Base-by-base conservation (phyloP, 2,888 invertebrate species). In the Axea sp. region DNA sequence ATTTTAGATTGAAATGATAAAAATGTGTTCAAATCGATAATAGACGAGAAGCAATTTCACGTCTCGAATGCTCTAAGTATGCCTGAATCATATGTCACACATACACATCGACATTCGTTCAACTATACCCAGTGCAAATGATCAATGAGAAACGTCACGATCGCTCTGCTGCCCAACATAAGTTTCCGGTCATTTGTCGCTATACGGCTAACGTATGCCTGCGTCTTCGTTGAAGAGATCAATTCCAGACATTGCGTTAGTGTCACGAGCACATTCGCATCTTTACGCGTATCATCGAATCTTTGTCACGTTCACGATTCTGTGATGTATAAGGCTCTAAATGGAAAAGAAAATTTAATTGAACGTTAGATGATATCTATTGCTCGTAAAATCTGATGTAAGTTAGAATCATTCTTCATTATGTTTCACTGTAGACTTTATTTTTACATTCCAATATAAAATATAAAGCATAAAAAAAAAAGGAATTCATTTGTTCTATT, bases 161-260 rank as follows among this genome's bases (percentile, higher is more conserved):
- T 67, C 59, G 65, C 60, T 59, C 64, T 65, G 68, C 73, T 68
- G 75, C 47, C 76, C 69, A 75, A 76, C 69, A 73, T 76, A 75
- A 75, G 75, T 78, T 76, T 78, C 78, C 78, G 78, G 75, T 72
- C 76, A 76, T 78, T 78, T 76, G 78, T 78, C 76, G 75, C 45
- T 57, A 43, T 55, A 55, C 55, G 74, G 69, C 73, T 47, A 55
- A 43, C 64, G 59, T 59, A 57, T 33, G 67, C 43, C 33, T 37
- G 39, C 41, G 49, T 73, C 73, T 73, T 73, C 57, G 65, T 67
- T 68, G 73, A 73, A 62, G 68, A 73, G 68, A 57, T 68, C 73
- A 60, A 62, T 73, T 67, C 55, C 73, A 67, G 60, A 39, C 55
- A 24, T 33, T 28, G 47, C 73, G 55, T 67, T 49, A 67, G 67